Conservation (phyloP, 2,797 vertebrate species). For the Anomalospiza imberbis region DNA sequence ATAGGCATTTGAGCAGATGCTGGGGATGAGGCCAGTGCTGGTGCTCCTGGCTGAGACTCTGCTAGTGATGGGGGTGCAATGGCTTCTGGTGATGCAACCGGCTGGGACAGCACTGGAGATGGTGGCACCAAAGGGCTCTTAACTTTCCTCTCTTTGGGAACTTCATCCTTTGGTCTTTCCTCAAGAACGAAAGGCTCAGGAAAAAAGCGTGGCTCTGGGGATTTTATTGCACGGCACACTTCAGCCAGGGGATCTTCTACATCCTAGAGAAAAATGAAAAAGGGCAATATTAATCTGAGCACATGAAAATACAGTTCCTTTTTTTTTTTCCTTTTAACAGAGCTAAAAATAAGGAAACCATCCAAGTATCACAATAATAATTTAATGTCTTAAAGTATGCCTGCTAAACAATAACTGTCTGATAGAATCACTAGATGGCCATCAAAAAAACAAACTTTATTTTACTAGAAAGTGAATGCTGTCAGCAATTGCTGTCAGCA, state of each 20-base stretch:
- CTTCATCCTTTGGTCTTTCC: constrained; percentile 63
- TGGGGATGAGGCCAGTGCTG: constrained; percentile 20
- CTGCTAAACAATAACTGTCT: not conserved
- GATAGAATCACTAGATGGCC: not conserved
- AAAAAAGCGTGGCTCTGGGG: constrained; percentile 79
- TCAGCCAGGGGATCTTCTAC: not conserved
- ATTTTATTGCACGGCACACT: constrained; percentile 31
- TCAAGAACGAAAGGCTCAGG: constrained; percentile 74
- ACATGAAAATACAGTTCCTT: fast-evolving
- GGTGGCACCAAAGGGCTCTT: constrained; percentile 28
- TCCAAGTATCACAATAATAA: not conserved
- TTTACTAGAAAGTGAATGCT: not conserved
- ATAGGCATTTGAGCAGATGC: constrained; percentile 81
- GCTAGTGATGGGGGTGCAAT: constrained; percentile 70
- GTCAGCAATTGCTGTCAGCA: not conserved
- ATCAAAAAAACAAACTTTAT: not conserved
- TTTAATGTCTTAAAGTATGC: not conserved
- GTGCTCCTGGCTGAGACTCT: constrained; percentile 68
- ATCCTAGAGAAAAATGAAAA: constrained; percentile 25
- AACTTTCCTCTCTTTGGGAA: constrained; percentile 58
- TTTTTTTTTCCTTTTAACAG: not conserved
- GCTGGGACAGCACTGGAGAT: constrained; percentile 86
- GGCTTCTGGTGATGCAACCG: constrained; percentile 78
- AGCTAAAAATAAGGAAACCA: not conserved
- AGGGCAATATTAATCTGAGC: not conserved